These are phyloP conservation scores for Chaetura pelagica DNA, from an alignment of 2,113 vertebrate species.

Conservation along the genomic window DNA sequence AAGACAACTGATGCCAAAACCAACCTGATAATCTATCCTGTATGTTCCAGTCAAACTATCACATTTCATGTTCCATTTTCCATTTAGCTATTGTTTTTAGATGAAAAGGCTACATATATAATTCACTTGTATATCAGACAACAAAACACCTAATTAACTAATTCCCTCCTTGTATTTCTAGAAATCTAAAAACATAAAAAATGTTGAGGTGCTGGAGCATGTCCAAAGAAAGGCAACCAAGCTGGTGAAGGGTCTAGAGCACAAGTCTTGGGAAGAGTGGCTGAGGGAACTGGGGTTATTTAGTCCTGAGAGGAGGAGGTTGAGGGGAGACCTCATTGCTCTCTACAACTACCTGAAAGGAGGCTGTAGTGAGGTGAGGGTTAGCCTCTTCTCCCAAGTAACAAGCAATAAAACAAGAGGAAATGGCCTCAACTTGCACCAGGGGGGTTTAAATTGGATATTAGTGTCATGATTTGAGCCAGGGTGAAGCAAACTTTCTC, in stretches of 20 bases:
- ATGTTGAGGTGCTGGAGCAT: neutral
- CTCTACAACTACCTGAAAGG: neutral
- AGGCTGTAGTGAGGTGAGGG: neutral
- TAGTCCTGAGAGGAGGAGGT: neutral
- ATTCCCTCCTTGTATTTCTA: neutral
- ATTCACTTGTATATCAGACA: neutral
- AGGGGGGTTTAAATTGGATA: neutral
- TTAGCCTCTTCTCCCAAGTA: too few relatives aligned
- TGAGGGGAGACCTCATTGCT: neutral
- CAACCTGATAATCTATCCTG: neutral
- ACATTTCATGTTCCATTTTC: neutral
- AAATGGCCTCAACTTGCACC: neutral
- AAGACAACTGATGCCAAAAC: neutral
- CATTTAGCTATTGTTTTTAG: neutral
- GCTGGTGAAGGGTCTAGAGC: neutral
- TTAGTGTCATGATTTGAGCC: too few relatives aligned
- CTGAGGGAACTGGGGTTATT: neutral
- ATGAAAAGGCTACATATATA: neutral
- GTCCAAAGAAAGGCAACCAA: neutral
- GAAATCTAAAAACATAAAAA: neutral
- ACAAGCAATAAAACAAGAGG: neutral
- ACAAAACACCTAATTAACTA: neutral
- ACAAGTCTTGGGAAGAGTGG: neutral
- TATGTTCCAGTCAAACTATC: neutral
- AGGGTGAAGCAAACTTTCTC: too few relatives aligned